These are phyloP conservation scores for Actenoides lindsayi DNA, from an alignment of 2,113 vertebrate genomes.

Conservation along the genomic window DNA sequence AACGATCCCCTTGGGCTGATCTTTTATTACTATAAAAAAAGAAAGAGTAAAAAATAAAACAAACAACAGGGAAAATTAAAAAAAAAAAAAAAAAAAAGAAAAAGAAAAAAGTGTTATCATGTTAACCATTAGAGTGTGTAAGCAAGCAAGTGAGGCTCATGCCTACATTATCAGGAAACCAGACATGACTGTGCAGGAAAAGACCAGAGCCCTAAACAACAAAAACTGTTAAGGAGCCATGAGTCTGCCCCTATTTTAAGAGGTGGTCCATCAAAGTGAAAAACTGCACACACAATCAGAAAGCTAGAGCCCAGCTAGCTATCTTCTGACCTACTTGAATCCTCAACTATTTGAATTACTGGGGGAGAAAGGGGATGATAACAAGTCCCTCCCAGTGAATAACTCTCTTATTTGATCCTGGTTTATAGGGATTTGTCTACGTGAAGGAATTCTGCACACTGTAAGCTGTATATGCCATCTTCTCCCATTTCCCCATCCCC, in stretches of 20 bases:
- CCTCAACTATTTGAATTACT: background rate
- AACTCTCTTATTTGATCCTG: background rate
- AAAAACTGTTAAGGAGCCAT: background rate
- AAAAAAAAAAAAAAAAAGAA: background rate
- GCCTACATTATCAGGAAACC: background rate
- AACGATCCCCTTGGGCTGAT: constrained; percentile 91
- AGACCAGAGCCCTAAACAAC: background rate
- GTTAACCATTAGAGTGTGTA: background rate
- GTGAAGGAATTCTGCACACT: background rate
- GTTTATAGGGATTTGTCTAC: background rate
- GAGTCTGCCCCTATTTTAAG: background rate
- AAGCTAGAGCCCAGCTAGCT: background rate
- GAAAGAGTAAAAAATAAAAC: background rate
- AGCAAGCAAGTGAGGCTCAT: background rate
- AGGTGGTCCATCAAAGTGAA: background rate
- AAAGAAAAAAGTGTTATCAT: background rate
- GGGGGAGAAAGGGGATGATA: background rate
- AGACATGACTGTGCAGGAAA: background rate
- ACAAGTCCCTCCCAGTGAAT: background rate
- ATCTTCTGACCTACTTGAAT: background rate
- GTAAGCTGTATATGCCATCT: background rate
- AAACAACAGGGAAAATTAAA: background rate
- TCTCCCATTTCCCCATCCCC: background rate
- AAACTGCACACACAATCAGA: background rate
- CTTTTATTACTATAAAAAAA: constrained; percentile 87